These are phyloP conservation scores for Osmoderma eremita DNA, from an alignment of 2,888 invertebrate genomes.

Conservation along the genomic window DNA sequence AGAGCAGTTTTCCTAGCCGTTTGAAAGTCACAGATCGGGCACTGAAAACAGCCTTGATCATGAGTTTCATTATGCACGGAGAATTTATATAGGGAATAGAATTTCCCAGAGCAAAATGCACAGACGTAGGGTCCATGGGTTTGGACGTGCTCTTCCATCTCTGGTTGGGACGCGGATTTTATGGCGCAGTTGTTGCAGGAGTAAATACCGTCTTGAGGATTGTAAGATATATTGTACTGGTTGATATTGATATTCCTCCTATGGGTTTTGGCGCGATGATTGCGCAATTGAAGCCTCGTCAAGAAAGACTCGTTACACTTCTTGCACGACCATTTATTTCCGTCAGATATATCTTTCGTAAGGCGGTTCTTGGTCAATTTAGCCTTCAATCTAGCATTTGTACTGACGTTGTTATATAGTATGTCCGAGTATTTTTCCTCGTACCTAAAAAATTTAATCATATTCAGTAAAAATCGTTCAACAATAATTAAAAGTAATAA, in stretches of 20 bases:
- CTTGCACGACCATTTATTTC: conserved; percentile 61
- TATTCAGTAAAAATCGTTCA: too few species aligned
- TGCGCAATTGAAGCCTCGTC: conserved; percentile 65
- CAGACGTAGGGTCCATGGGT: conserved; percentile 44
- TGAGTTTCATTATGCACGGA: conserved; percentile 56
- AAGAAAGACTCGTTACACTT: conserved; percentile 65
- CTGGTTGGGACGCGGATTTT: conserved; percentile 38
- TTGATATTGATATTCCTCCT: not conserved
- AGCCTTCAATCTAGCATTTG: not conserved
- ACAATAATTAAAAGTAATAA: too few species aligned
- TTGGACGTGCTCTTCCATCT: conserved; percentile 47
- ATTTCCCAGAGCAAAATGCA: conserved; percentile 49
- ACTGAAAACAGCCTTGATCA: conserved; percentile 54
- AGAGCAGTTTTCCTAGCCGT: conserved; percentile 54
- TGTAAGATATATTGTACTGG: conserved; percentile 51
- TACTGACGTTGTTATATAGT: not conserved
- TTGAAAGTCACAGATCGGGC: conserved; percentile 56
- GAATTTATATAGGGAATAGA: conserved; percentile 58
- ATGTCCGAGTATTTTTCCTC: conserved; percentile 24
- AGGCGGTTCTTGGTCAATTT: not conserved
- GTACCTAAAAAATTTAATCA: conserved; percentile 31
- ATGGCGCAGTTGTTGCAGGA: conserved; percentile 47
- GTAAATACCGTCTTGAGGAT: conserved; percentile 43
- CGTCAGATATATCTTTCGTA: not conserved
- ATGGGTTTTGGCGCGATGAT: conserved; percentile 65